These are phyloP conservation scores for Coelopa frigida DNA, from an alignment of 1,140 invertebrate genomes.

Conservation along the genomic window DNA sequence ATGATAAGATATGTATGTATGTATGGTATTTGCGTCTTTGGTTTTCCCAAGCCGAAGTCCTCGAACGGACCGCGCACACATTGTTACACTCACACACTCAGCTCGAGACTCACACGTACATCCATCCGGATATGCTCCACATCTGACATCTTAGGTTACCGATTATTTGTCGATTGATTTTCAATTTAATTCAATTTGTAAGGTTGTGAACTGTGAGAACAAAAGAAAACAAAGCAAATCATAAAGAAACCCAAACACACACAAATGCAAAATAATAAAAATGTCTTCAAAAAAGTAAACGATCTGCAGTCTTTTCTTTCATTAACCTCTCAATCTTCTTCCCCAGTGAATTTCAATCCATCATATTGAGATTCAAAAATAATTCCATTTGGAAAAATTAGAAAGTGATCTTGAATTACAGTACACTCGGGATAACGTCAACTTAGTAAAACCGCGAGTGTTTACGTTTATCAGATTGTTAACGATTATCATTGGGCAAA, in stretches of 20 bases:
- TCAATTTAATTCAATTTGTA: slow-evolving; percentile 40
- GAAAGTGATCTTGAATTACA: too few relatives aligned
- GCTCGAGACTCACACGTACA: not conserved
- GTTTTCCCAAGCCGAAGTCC: not conserved
- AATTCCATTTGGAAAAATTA: too few relatives aligned
- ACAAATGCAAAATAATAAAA: slow-evolving; percentile 33
- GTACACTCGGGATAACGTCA: too few relatives aligned
- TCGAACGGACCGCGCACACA: not conserved
- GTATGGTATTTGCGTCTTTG: not conserved
- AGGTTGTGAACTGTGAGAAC: slow-evolving; percentile 40
- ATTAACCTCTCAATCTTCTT: not conserved
- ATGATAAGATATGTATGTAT: slow-evolving; percentile 2
- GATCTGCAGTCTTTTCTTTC: too few relatives aligned
- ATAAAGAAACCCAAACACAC: slow-evolving; percentile 34
- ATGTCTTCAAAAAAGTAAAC: slow-evolving; percentile 46
- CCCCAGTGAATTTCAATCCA: not conserved
- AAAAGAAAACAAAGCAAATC: too few relatives aligned
- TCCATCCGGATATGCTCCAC: not conserved
- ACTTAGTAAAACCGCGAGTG: too few relatives aligned
- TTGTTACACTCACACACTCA: slow-evolving; percentile 6
- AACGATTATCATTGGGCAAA: too few relatives aligned
- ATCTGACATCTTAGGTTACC: not conserved
- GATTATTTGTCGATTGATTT: not conserved
- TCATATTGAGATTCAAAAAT: too few relatives aligned
- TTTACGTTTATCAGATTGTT: too few relatives aligned